phyloP scores from a whole-genome alignment of 2,888 invertebrate species.

The Teleiodes luculella region DNA sequence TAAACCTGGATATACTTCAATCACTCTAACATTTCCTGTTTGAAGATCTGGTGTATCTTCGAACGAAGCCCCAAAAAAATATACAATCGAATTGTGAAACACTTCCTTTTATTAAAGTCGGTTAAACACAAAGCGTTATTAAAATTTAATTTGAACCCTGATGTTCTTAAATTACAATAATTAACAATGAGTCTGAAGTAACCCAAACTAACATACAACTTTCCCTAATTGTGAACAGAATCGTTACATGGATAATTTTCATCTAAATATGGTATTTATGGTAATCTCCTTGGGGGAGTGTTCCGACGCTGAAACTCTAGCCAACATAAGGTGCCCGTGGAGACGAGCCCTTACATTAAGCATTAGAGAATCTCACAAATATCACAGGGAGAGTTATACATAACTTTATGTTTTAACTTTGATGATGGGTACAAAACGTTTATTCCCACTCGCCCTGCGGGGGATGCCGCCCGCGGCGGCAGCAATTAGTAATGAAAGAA shows the following conservation, averaged over 20 bases:
- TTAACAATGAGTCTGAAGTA: background rate
- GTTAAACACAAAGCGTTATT: no score
- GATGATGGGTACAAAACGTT: no score
- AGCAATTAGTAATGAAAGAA: no score
- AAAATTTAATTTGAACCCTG: background rate
- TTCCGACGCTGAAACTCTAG: background rate
- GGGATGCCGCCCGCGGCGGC: no score
- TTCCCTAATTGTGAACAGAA: slow-evolving; percentile 4
- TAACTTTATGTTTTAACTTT: no score
- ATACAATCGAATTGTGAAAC: no score
- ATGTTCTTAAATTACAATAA: background rate
- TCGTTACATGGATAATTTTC: background rate
- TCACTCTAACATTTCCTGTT: no score
- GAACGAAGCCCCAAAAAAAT: no score
- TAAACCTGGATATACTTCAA: no score
- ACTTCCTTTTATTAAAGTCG: no score
- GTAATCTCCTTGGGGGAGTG: background rate
- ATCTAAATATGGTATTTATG: slow-evolving; percentile 8
- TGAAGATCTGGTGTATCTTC: no score
- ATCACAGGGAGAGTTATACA: background rate
- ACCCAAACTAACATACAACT: background rate
- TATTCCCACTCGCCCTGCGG: no score
- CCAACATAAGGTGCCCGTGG: slow-evolving; percentile 7
- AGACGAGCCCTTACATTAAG: slow-evolving; percentile 11
- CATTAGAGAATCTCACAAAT: slow-evolving; percentile 3